Percentiles rank a stretch among this genome's conserved stretches.
phyloP scores from a whole-genome alignment of 2,113 vertebrate genomes.

The Oreochromis tanganicae region DNA sequence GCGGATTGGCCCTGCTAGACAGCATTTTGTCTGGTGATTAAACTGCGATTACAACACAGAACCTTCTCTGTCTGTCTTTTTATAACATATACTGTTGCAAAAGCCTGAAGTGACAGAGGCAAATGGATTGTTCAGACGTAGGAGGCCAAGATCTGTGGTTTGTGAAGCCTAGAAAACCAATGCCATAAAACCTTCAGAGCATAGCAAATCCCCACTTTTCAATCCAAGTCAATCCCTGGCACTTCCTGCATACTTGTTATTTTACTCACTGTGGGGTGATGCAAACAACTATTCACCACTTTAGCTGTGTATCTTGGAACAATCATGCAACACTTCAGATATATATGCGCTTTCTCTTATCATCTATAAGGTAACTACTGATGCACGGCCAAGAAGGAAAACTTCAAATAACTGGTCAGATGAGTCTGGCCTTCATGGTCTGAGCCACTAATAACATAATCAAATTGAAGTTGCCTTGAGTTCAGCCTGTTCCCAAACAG shows the following conservation, averaged over 20 bases:
- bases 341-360: not conserved
- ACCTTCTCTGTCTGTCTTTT: not conserved
- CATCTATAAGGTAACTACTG: not conserved
- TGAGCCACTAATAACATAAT: not conserved
- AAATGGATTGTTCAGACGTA: constrained; percentile 13
- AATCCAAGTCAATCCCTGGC: not conserved
- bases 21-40: constrained; percentile 20
- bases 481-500: not conserved
- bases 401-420: not conserved
- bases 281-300: not conserved
- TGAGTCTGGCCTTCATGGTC: not conserved
- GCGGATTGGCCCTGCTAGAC: constrained; percentile 7
- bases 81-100: not conserved
- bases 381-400: not conserved
- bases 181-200: constrained; percentile 20
- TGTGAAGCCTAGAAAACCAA: constrained; percentile 1
- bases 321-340: not conserved
- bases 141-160: not conserved
- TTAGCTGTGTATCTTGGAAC: not conserved
- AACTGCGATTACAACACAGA: constrained; percentile 25
- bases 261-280: not conserved
- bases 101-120: not conserved
- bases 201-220: constrained; percentile 14
- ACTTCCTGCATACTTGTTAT: constrained; percentile 1
- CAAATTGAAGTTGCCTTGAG: not conserved